Evolutionary conservation across 1,140 invertebrate species (phyloP).

Genomic region (Coptotermes formosanus): DNA sequence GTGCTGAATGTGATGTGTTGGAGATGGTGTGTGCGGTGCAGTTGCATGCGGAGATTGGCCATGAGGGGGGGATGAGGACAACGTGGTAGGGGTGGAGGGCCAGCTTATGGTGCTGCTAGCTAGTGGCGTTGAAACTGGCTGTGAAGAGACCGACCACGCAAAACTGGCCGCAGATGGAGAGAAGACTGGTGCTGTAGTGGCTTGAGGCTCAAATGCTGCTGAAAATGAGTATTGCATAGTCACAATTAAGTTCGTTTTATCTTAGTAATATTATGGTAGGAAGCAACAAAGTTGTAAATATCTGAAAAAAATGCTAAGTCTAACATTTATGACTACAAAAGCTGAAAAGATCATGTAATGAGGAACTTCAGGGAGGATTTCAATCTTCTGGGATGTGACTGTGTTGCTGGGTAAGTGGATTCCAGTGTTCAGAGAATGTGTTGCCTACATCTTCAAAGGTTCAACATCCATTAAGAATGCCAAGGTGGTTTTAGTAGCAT

Average conservation of each 20-base stretch:
- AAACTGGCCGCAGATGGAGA: slow-evolving; percentile 41
- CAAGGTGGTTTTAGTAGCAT: too few relatives aligned
- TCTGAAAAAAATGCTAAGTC: too few relatives aligned
- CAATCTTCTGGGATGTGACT: too few relatives aligned
- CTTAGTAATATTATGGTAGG: too few relatives aligned
- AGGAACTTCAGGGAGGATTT: too few relatives aligned
- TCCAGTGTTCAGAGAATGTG: too few relatives aligned
- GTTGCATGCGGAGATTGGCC: slow-evolving; percentile 42
- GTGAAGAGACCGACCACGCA: slow-evolving; percentile 40
- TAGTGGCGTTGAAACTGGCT: slow-evolving; percentile 43
- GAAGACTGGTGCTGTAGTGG: slow-evolving; percentile 40
- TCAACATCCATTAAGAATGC: too few relatives aligned
- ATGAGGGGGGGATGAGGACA: slow-evolving; percentile 44
- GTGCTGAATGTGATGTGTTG: slow-evolving; percentile 46
- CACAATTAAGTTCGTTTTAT: slow-evolving; percentile 31
- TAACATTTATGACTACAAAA: too few relatives aligned
- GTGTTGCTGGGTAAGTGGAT: too few relatives aligned
- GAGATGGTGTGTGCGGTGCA: slow-evolving; percentile 44
- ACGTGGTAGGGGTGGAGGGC: slow-evolving; percentile 45
- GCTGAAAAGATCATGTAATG: too few relatives aligned
- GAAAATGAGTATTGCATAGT: slow-evolving; percentile 37
- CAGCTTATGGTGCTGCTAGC: slow-evolving; percentile 42
- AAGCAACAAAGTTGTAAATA: too few relatives aligned
- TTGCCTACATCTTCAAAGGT: too few relatives aligned
- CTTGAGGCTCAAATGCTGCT: slow-evolving; percentile 41